These are phyloP conservation scores for Aspidiotus destructor DNA, from an alignment of 2,888 invertebrate genomes.

Conservation along the genomic window DNA sequence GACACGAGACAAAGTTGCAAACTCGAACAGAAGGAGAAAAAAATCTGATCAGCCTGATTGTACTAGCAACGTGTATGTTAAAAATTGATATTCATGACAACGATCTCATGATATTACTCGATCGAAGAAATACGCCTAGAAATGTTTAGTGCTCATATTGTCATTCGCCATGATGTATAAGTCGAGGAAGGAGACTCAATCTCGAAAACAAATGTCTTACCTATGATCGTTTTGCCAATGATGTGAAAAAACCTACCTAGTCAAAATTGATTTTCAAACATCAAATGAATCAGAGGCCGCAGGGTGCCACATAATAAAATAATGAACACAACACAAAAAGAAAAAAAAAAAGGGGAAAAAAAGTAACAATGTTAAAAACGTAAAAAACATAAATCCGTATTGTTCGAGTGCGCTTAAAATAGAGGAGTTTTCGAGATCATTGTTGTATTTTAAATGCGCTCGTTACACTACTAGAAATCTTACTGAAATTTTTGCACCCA, in stretches of 20 bases:
- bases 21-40: neutral
- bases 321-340: conserved; percentile 10
- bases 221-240: neutral
- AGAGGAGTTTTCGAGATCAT: conserved; percentile 16
- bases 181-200: neutral
- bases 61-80: neutral
- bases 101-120: neutral
- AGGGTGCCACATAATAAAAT: conserved; percentile 7
- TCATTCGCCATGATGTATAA: neutral
- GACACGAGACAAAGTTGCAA: too few relatives aligned
- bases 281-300: too few relatives aligned
- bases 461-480: too few relatives aligned
- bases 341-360: neutral
- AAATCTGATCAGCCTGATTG: conserved; percentile 2
- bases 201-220: conserved; percentile 9
- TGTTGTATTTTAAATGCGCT: conserved; percentile 12
- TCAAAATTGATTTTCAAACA: too few relatives aligned
- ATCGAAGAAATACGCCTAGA: neutral
- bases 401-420: conserved; percentile 25
- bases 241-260: neutral
- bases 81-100: neutral
- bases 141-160: conserved; percentile 7
- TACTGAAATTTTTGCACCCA: too few relatives aligned
- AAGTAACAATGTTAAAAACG: conserved; percentile 6
- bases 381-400: conserved; percentile 14